These are phyloP conservation scores for Lepidothrix coronata DNA, from an alignment of 2,113 vertebrate species.

Conservation along the genomic window DNA sequence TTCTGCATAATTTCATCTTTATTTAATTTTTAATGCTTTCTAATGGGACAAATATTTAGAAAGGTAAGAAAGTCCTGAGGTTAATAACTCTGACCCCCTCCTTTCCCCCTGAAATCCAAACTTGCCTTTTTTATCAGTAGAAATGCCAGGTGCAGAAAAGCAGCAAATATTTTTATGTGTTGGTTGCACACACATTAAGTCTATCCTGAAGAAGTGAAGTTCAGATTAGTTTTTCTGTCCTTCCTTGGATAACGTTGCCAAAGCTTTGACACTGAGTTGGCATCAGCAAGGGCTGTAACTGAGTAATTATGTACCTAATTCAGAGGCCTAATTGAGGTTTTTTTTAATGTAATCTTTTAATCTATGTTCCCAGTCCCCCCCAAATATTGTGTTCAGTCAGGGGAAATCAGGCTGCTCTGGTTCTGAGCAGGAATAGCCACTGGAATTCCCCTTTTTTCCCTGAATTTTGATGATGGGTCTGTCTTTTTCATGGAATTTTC, in stretches of 20 bases:
- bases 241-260: not conserved
- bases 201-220: not conserved
- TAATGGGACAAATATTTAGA: constrained; percentile 72
- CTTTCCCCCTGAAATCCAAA: not conserved
- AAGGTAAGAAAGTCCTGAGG: constrained; percentile 69
- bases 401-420: not conserved
- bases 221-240: not conserved
- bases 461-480: not conserved
- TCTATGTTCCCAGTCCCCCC: not conserved
- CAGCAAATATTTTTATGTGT: not conserved
- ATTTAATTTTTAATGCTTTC: constrained; percentile 74
- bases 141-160: not conserved
- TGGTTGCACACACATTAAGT: not conserved
- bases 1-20: constrained; percentile 69
- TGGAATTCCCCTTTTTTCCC: not conserved
- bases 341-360: not conserved
- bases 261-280: not conserved
- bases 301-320: not conserved
- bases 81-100: constrained; percentile 27
- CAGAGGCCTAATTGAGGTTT: not conserved
- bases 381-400: not conserved
- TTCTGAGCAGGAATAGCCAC: not conserved
- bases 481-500: not conserved
- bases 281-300: not conserved
- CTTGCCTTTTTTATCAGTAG: not conserved